Base-by-base conservation (phyloP, 2,113 vertebrate genomes). In the Coryphaenoides rupestris region DNA sequence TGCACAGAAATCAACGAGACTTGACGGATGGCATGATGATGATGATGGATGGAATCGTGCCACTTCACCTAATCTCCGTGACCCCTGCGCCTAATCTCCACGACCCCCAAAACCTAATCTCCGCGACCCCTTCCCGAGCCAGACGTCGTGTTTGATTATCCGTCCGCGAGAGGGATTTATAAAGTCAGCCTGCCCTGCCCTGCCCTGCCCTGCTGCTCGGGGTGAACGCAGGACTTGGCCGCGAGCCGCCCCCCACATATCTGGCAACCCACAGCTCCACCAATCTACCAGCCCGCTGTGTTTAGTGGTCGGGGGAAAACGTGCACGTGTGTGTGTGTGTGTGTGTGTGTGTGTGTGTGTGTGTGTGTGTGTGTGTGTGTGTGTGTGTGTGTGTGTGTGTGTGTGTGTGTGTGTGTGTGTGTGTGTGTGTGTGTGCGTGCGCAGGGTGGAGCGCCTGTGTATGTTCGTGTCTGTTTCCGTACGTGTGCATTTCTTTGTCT, bases 221-320 rank as follows among this genome's bases (percentile, higher is more conserved):
- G 16, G 73, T 79, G 74, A 83, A 79, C 75, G 62, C 73, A 71
- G 0, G 60, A 74, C 77, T 83, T 78, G 77, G 85, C 70, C 60
- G 66, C 58, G 28, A 0, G 70, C 70, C 70, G 49, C 28, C 69
- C 23, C 28, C 69, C 23, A 72, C 76, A 80, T 81, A 83, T 75
- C 80, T 79, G 63, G 64, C 68, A 73, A 21, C 46, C 84, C 86
- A 80, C 84, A 83, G 49, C 72, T 88, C 84, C 85, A 81, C 83
- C 81, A 78, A 68, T 85, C 80, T 78, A 86, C 68, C 68, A 74
- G 73, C 68, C 78, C 66, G 82, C 83, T 84, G 81, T 81, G 84
- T 85, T 86, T 85, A 88, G 86, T 68, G 83, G 84, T 78, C 72
- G 59, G 66, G 76, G 78, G 75, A 66, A 76, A 68, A 56, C 7